These are phyloP conservation scores for Heteromyza rotundicornis DNA, from an alignment of 2,888 invertebrate species.

Conservation along the genomic window DNA sequence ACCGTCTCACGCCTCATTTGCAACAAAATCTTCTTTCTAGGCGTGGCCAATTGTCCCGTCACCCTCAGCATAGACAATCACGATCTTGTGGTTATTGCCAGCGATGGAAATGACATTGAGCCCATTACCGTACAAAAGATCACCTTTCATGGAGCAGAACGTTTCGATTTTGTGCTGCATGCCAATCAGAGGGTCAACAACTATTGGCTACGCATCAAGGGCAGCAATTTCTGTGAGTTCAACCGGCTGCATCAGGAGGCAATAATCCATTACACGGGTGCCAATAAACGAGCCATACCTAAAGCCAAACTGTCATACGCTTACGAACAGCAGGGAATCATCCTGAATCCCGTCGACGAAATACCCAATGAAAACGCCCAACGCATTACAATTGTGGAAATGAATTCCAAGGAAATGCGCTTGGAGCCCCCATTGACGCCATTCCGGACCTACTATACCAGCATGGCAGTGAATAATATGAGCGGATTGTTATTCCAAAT, in stretches of 20 bases:
- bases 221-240: conserved; percentile 47
- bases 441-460: conserved; percentile 46
- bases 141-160: conserved; percentile 50
- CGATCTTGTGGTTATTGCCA: conserved; percentile 47
- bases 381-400: conserved; percentile 41
- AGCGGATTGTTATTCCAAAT: conserved; percentile 50
- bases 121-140: conserved; percentile 51
- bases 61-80: conserved; percentile 52
- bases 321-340: conserved; percentile 41
- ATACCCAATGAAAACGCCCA: conserved; percentile 24
- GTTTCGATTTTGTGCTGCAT: conserved; percentile 54
- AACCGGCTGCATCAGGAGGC: conserved; percentile 53
- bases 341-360: conserved; percentile 48
- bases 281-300: conserved; percentile 37
- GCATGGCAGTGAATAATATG: conserved; percentile 43
- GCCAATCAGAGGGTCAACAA: conserved; percentile 49
- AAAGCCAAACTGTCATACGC: conserved; percentile 41
- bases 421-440: conserved; percentile 35
- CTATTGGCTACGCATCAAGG: conserved; percentile 57
- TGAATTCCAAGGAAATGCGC: conserved; percentile 35
- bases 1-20: too few relatives aligned
- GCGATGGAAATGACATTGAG: conserved; percentile 55
- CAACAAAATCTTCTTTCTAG: too few relatives aligned
- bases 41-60: conserved; percentile 52
- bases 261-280: conserved; percentile 50